A percentile compares a stretch with the other conserved stretches of the same genome.
phyloP scores from a whole-genome alignment of 2,888 invertebrate species.

The Mellilla xanthometata region DNA sequence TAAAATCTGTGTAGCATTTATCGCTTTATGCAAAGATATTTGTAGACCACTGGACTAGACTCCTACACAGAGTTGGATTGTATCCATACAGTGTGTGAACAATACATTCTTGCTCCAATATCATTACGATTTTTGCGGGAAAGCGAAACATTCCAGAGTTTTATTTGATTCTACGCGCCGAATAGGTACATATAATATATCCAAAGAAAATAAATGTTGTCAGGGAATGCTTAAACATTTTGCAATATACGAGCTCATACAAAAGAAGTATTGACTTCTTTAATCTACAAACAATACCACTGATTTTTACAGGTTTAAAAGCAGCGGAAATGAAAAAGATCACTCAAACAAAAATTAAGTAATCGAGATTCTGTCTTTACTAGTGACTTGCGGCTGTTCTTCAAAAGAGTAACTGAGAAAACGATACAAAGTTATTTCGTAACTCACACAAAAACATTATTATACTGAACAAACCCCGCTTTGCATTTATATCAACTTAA shows the following conservation, averaged over 20 bases:
- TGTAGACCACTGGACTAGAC: no score
- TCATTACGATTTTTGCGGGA: conserved; percentile 13
- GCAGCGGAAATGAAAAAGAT: no score
- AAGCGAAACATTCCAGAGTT: conserved; percentile 12
- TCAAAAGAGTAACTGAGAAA: no score
- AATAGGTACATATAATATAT: no score
- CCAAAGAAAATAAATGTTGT: conserved; percentile 6
- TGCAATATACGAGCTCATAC: neutral
- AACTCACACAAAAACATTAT: neutral
- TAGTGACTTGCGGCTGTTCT: no score
- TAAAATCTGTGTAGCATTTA: no score
- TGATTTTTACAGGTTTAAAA: no score
- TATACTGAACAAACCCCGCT: neutral
- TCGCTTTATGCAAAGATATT: no score
- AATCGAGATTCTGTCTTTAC: no score
- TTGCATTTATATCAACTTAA: neutral
- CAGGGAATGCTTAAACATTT: neutral
- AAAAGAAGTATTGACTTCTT: conserved; percentile 3
- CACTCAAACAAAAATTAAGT: no score
- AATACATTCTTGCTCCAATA: conserved; percentile 8
- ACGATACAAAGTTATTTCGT: neutral
- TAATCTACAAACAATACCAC: no score
- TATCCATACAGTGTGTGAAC: neutral
- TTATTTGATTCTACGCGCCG: conserved; percentile 15
- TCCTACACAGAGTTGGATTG: no score